Evolutionary conservation across 2,113 vertebrate species (phyloP).

Genomic region (Pandion haliaetus): DNA sequence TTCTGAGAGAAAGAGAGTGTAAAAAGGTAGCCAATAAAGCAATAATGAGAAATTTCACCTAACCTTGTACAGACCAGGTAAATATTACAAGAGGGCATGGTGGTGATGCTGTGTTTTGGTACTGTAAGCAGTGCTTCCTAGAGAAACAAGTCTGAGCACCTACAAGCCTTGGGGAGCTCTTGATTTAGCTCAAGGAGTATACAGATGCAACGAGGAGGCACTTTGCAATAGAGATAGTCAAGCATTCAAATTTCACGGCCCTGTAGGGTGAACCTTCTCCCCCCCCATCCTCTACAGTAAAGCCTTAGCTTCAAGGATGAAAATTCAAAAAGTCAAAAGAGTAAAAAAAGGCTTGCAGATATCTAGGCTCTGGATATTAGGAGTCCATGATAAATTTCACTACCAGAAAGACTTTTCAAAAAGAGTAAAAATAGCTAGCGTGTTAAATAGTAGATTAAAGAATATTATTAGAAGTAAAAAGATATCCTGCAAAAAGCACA

Average conservation of each 20-base stretch:
- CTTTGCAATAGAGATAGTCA: not conserved
- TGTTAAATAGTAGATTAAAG: slow-evolving; percentile 25
- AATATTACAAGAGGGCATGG: not conserved
- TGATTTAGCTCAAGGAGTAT: not conserved
- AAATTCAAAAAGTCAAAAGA: not conserved
- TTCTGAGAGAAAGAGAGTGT: not conserved
- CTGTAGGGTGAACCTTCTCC: not conserved
- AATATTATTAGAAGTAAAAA: slow-evolving; percentile 23
- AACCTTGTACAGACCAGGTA: too few relatives aligned
- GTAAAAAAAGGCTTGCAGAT: not conserved
- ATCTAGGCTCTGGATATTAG: not conserved
- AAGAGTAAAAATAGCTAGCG: slow-evolving; percentile 19
- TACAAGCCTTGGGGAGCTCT: not conserved
- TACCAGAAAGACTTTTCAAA: not conserved
- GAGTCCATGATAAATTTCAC: slow-evolving; percentile 13
- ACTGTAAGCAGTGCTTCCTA: not conserved
- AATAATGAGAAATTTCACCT: not conserved
- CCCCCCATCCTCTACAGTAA: not conserved
- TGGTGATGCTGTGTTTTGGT: not conserved
- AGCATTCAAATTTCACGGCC: not conserved
- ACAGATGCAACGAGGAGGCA: not conserved
- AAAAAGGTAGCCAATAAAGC: not conserved
- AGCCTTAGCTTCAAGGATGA: not conserved
- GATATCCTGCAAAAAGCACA: not conserved
- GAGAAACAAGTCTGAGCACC: not conserved